Conservation (phyloP, 1,140 invertebrate genomes). For the Neelides sp. region DNA sequence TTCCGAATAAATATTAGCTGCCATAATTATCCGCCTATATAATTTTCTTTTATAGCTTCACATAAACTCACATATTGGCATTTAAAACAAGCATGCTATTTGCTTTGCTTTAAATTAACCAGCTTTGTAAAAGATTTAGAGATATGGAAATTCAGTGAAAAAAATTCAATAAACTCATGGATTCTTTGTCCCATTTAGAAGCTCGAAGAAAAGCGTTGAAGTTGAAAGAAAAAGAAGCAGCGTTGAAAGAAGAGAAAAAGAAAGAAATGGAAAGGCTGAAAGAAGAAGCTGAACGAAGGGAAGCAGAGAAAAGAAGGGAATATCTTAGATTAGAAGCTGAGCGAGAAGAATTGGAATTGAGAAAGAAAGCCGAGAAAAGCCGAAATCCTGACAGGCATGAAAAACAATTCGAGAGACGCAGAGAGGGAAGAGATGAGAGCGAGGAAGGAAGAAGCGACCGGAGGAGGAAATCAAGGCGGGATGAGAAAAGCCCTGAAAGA, state of each 20-base stretch:
- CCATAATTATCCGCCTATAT: neutral
- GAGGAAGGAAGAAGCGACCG: slow-evolving; percentile 7
- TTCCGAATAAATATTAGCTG: neutral
- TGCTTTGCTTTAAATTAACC: neutral
- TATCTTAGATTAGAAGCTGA: neutral
- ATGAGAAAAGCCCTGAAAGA: neutral
- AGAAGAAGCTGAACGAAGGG: slow-evolving; percentile 18
- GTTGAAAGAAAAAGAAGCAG: slow-evolving; percentile 22
- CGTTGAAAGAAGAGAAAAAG: slow-evolving; percentile 21
- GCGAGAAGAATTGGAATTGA: slow-evolving; percentile 29
- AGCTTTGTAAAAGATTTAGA: neutral
- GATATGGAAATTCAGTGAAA: neutral
- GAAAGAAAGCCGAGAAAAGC: slow-evolving; percentile 33
- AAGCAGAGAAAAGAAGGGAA: slow-evolving; percentile 31
- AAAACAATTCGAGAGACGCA: slow-evolving; percentile 5
- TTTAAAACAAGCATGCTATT: neutral
- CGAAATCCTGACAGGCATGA: slow-evolving; percentile 32
- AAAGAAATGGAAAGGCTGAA: slow-evolving; percentile 19
- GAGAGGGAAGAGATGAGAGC: slow-evolving; percentile 11
- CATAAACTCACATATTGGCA: neutral
- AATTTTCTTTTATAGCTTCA: neutral
- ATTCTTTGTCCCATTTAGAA: neutral
- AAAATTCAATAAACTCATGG: neutral
- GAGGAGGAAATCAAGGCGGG: slow-evolving; percentile 1
- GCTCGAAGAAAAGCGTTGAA: slow-evolving; percentile 10